phyloP scores from a whole-genome alignment of 2,797 vertebrate genomes.

The Mus spretus region DNA sequence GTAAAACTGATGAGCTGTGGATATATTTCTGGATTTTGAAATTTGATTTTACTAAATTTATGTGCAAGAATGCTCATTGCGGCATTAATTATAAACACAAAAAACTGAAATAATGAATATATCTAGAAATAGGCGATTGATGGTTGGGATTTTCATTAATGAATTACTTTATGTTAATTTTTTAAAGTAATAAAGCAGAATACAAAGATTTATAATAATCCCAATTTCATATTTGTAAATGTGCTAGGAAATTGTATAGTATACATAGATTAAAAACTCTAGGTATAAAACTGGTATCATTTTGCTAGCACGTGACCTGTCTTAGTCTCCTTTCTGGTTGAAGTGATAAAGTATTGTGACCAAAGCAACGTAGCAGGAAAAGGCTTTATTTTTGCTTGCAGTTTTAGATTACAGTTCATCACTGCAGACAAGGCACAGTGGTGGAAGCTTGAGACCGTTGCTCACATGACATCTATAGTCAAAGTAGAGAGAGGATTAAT shows the following conservation, averaged over 20 bases:
- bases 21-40: conserved; percentile 19
- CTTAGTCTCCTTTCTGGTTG: not conserved
- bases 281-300: not conserved
- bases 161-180: conserved; percentile 47
- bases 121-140: not conserved
- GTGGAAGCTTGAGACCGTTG: not conserved
- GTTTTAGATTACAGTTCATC: not conserved
- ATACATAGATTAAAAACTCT: not conserved
- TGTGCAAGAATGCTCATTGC: not conserved
- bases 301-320: not conserved
- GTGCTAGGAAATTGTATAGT: not conserved
- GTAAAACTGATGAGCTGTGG: not conserved
- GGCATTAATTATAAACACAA: conserved; percentile 36
- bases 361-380: not conserved
- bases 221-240: not conserved
- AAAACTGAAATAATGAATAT: not conserved
- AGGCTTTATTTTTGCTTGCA: not conserved
- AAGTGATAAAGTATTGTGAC: not conserved
- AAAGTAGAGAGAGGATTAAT: not conserved
- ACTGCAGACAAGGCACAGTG: not conserved
- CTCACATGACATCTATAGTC: not conserved
- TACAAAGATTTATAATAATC: not conserved
- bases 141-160: conserved; percentile 43
- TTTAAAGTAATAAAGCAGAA: not conserved
- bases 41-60: conserved; percentile 45